Base-by-base conservation (phyloP, 2,113 vertebrate species). In the Apaloderma vittatum region DNA sequence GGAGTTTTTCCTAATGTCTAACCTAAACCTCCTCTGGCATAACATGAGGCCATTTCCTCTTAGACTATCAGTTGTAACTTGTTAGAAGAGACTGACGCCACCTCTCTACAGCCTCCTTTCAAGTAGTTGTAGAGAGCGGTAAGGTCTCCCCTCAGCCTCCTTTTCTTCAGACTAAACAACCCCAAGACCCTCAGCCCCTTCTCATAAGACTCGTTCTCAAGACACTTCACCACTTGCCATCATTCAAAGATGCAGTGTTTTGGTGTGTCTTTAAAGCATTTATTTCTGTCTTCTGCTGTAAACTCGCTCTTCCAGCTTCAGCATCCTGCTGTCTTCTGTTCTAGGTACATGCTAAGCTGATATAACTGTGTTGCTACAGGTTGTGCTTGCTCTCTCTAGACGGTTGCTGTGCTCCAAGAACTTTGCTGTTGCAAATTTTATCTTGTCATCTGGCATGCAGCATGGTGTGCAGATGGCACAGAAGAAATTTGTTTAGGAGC, bases 341-440 rank as follows among this genome's bases (percentile, higher is more conserved):
- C 94, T 82, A 92, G 88, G 71, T 72, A n/a, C 49, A 49, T 79
- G 78, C 86, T 83, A 90, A 95, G 74, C 58, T 78, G 71, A 52
- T 72, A 19, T 5, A 78, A 68, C 57, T 74, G 66, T 52, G 63
- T 36, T 94, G 63, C 48, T 59, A 67, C 52, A 66, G 73, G 34
- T 43, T 93, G 59, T 76, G 74, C 71, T 88, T 86, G 52, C 85
- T 87, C 43, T 80, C 59, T 73, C 66, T 90, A 30, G 70, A 75
- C 86, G 74, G 66, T 45, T 94, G 62, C 87, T 88, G 80, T 86
- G 62, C 75, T 93, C 75, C 66, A 57, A 88, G 78, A 66, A 76
- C 88, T 94, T 96, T 26, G 58, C 85, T 92, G 40, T 78, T 88
- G 71, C 88, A 90, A 49, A 90, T 93, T 90, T 88, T 85, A 57